Base-by-base conservation (phyloP, 30 jellyfish, hydroid and myxozoan genomes). In the Aurelia sp. region DNA sequence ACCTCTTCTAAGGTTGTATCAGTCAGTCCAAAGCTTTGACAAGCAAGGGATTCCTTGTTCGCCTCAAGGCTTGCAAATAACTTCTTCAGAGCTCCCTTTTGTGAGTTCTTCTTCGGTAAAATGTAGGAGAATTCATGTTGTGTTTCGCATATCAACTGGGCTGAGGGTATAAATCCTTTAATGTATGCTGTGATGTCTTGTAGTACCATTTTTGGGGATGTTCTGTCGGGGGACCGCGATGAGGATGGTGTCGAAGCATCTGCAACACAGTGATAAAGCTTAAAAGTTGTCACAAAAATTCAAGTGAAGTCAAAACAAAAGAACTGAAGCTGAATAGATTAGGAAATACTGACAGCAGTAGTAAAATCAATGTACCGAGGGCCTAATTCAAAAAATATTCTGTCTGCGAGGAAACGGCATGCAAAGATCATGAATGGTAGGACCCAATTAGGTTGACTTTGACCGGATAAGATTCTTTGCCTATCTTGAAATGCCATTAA, bases 1-100 rank as follows among this genome's bases (percentile, higher is more conserved):
- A 94, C 98, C 97, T 94, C 98, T 84, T 94, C 98, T 0, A 94
- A 86, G 8, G 97, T 88, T 50, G 98, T 94, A 80, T 94, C 98
- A 3, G 93, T 90, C 19, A 94, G 83, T 5, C 98, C 98, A 79
- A 91, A 94, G 24, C 98, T 88, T 13, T 84, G 73, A 78, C 96
- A 67, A 18, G 96, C 97, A 50, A 94, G 80, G 33, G 63, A 48
- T 18, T 78, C 85, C 76, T 88, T 88, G 74, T 78, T 78, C 33
- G 63, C 85, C 53, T 94, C 98, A 8, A 94, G 85, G 30, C 94
- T 60, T 33, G 85, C 89, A 85, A 94, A 88, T 18, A 94, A 72
- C 4, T 75, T 70, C 69, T 64, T 77, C 24, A 94, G 71, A 19
- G 84, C 35, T 18, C 91, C 94, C 24, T 88, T 82, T 66, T 68